Evolutionary conservation across 2,888 invertebrate species (phyloP).

Genomic region (Lepidocyrtinus sp.): DNA sequence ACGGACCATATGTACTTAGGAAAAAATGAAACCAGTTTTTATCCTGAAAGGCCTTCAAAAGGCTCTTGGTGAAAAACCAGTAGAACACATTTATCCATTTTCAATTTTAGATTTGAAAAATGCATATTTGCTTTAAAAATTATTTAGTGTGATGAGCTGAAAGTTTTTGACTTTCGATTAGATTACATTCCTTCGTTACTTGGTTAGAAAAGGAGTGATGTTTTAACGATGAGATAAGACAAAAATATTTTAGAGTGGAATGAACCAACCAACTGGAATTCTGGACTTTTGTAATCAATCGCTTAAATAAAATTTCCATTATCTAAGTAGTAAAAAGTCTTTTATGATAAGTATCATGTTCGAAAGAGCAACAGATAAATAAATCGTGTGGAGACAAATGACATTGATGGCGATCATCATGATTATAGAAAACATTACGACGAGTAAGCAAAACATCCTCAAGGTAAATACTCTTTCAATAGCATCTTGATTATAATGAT

Average conservation of each 20-base stretch:
- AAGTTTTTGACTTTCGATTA: not conserved
- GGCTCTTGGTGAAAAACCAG: conserved; percentile 6
- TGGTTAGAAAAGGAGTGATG: not conserved
- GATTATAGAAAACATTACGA: not conserved
- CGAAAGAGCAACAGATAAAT: no score
- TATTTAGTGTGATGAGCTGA: not conserved
- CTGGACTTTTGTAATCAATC: not conserved
- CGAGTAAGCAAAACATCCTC: no score
- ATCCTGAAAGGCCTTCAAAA: conserved; percentile 6
- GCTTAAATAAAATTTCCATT: not conserved
- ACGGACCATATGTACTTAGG: no score
- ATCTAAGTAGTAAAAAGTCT: not conserved
- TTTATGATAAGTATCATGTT: no score
- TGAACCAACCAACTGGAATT: not conserved
- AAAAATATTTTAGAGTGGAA: no score
- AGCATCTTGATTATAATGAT: no score
- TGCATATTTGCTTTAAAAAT: not conserved
- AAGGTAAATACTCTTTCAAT: not conserved
- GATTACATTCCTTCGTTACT: not conserved
- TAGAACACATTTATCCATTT: conserved; percentile 3
- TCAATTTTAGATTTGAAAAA: not conserved
- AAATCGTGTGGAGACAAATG: not conserved
- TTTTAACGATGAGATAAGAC: no score
- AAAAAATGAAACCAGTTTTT: conserved; percentile 8
- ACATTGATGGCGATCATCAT: not conserved